Evolutionary conservation across 2,888 invertebrate genomes (phyloP).

Genomic region (Lucinisca nassula): DNA sequence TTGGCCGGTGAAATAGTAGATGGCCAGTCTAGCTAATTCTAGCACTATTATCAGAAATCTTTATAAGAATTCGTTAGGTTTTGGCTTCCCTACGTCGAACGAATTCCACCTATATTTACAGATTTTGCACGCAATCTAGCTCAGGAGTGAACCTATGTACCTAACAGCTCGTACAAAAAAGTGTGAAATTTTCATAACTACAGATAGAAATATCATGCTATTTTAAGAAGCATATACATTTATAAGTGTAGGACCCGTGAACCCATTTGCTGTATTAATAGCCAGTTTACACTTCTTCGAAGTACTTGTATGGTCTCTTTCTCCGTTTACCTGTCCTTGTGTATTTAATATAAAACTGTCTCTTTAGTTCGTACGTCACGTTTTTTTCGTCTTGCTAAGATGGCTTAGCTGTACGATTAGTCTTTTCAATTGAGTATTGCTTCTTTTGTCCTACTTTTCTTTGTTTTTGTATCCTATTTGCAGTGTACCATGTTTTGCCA

Average conservation of each 20-base stretch:
- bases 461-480: conserved; percentile 12
- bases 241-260: too few species aligned
- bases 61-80: background rate
- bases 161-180: too few species aligned
- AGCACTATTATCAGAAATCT: conserved; percentile 7
- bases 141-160: too few species aligned
- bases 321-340: background rate
- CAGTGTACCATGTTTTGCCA: too few species aligned
- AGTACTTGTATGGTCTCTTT: background rate
- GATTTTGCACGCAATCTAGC: background rate
- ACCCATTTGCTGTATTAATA: background rate
- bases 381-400: conserved; percentile 11
- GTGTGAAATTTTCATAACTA: too few species aligned
- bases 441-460: background rate
- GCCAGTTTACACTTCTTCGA: background rate
- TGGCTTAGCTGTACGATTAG: background rate
- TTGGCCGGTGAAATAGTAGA: too few species aligned
- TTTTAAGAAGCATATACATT: too few species aligned
- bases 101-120: background rate
- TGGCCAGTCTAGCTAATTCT: background rate
- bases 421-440: conserved; percentile 1
- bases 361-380: conserved; percentile 1
- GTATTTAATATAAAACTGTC: conserved; percentile 12
- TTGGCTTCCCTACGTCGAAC: background rate
- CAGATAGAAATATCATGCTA: too few species aligned